phyloP scores from a whole-genome alignment of 2,797 vertebrate species.

The Spinus pinus region DNA sequence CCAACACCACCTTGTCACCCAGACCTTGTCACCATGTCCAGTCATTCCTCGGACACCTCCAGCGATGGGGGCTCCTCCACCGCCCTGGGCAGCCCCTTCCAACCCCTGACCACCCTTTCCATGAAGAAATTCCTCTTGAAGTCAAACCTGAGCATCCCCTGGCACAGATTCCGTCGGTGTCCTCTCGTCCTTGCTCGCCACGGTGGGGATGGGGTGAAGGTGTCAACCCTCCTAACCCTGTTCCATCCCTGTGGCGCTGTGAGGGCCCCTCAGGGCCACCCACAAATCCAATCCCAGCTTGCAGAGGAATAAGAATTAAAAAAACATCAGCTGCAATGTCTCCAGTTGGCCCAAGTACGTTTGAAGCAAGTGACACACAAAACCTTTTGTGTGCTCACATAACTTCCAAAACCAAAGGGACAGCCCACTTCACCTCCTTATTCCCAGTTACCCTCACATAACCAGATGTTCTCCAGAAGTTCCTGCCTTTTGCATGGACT shows the following conservation, averaged over 20 bases:
- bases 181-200: accelerated
- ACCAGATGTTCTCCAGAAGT: neutral
- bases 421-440: accelerated
- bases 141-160: accelerated
- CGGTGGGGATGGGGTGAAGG: neutral
- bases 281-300: neutral
- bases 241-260: accelerated
- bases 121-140: neutral
- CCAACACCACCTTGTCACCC: neutral
- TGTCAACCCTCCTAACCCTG: accelerated
- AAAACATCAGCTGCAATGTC: accelerated
- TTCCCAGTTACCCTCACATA: no score
- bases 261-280: neutral
- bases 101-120: accelerated
- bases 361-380: neutral
- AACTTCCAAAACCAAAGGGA: neutral
- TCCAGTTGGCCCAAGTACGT: accelerated
- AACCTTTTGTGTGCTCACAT: accelerated
- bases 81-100: neutral
- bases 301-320: neutral
- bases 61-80: neutral
- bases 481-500: neutral
- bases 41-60: accelerated
- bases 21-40: neutral
- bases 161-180: neutral